Percentiles rank a stretch among this genome's conserved stretches.
These are phyloP conservation scores for Entelurus aequoreus DNA, from an alignment of 2,113 vertebrate species.

Conservation along the genomic window DNA sequence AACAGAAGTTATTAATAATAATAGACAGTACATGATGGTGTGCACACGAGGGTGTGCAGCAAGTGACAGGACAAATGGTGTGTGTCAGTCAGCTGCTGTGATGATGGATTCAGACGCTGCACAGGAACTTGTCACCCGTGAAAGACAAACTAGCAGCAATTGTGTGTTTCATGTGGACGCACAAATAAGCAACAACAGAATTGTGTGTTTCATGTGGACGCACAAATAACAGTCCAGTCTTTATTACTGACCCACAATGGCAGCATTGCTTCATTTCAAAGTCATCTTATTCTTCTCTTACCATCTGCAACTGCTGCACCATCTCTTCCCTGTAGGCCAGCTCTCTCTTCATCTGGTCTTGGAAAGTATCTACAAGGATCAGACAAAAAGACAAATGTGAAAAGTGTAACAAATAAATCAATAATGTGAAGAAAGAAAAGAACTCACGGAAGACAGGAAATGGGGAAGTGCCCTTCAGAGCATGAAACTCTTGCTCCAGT, in stretches of 20 bases:
- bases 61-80: constrained; percentile 54
- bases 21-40: constrained; percentile 4
- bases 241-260: neutral
- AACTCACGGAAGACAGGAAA: constrained; percentile 97
- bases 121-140: constrained; percentile 55
- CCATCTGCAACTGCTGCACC: constrained; percentile 97
- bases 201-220: constrained; percentile 7
- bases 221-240: constrained; percentile 38
- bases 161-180: constrained; percentile 11
- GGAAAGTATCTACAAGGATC: constrained; percentile 86
- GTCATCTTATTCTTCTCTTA: constrained; percentile 41
- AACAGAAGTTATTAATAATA: constrained; percentile 29
- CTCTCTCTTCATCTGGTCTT: constrained; percentile 98
- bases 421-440: neutral
- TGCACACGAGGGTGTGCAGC: constrained; percentile 23
- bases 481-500: constrained; percentile 95
- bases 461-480: constrained; percentile 87
- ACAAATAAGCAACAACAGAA: constrained; percentile 44
- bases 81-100: constrained; percentile 58
- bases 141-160: constrained; percentile 54
- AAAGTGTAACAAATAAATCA: neutral
- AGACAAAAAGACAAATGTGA: neutral
- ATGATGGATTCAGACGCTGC: constrained; percentile 59
- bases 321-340: constrained; percentile 97
- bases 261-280: no score